A percentile compares a stretch with the other conserved stretches of the same genome.
Evolutionary conservation across 2,888 invertebrate species (phyloP).

Genomic region (Corbicula japonica): DNA sequence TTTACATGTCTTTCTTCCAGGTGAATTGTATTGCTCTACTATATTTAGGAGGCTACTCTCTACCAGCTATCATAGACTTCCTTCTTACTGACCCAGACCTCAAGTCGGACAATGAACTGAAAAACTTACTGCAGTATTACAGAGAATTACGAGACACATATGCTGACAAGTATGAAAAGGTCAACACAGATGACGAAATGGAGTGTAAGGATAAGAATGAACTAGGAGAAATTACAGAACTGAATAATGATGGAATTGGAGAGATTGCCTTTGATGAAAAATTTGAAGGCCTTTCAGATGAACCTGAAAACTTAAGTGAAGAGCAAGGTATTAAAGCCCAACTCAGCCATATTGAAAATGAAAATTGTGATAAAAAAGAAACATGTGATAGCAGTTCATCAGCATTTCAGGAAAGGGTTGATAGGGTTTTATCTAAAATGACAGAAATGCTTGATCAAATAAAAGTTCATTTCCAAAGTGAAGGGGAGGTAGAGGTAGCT

Average conservation of each 20-base stretch:
- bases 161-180: slow-evolving; percentile 6
- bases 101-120: slow-evolving; percentile 33
- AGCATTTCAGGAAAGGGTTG: no score
- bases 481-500: no score
- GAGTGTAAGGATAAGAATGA: not conserved
- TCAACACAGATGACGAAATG: not conserved
- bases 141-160: slow-evolving; percentile 45
- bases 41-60: slow-evolving; percentile 63
- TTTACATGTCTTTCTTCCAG: slow-evolving; percentile 39
- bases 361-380: no score
- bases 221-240: not conserved
- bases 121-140: slow-evolving; percentile 37
- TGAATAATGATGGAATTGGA: not conserved
- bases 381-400: no score
- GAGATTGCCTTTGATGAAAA: slow-evolving; percentile 4
- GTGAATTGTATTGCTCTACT: slow-evolving; percentile 64
- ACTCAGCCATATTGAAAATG: no score
- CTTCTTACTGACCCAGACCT: slow-evolving; percentile 42
- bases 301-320: not conserved
- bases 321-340: no score
- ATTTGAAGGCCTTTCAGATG: not conserved
- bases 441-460: no score
- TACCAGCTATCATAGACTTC: slow-evolving; percentile 59
- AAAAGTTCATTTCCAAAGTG: no score
- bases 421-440: no score